phyloP scores from a whole-genome alignment of 2,797 vertebrate species.

The Acestrorhynchus altus region DNA sequence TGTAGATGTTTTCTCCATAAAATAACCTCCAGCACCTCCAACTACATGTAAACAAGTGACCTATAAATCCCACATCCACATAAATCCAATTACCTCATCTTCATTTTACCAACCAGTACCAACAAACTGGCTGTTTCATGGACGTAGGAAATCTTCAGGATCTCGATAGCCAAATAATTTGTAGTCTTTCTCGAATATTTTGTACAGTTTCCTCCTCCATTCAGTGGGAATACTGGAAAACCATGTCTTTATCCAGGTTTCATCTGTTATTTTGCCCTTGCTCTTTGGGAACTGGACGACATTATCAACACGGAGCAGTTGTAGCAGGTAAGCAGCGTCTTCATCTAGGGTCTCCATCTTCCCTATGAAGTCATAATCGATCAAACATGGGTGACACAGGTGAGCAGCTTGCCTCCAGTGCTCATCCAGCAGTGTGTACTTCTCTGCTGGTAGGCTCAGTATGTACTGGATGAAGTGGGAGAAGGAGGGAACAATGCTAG shows the following conservation, averaged over 20 bases:
- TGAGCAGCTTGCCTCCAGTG: conserved; percentile 91
- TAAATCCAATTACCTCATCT: no score
- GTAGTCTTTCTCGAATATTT: conserved; percentile 83
- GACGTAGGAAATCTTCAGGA: conserved; percentile 63
- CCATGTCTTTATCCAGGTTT: conserved; percentile 82
- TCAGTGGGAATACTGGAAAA: conserved; percentile 78
- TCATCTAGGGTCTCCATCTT: conserved; percentile 84
- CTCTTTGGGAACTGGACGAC: conserved; percentile 79
- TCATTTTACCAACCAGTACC: neutral
- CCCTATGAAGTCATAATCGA: conserved; percentile 85
- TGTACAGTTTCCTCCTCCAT: conserved; percentile 81
- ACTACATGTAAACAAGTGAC: no score
- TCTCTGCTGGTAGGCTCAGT: conserved; percentile 87
- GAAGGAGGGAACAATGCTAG: conserved; percentile 86
- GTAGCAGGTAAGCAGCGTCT: conserved; percentile 78
- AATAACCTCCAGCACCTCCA: no score
- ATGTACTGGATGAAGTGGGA: conserved; percentile 90
- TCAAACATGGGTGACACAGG: conserved; percentile 86
- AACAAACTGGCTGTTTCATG: neutral
- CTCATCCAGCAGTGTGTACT: conserved; percentile 86
- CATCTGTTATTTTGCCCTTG: conserved; percentile 75
- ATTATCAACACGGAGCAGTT: conserved; percentile 79
- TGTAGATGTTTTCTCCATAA: no score
- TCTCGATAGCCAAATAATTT: conserved; percentile 83
- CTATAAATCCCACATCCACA: no score